Percentiles rank a stretch among this genome's conserved stretches.
Evolutionary conservation across 2,113 vertebrate genomes (phyloP).

Genomic region (Rostratula benghalensis): DNA sequence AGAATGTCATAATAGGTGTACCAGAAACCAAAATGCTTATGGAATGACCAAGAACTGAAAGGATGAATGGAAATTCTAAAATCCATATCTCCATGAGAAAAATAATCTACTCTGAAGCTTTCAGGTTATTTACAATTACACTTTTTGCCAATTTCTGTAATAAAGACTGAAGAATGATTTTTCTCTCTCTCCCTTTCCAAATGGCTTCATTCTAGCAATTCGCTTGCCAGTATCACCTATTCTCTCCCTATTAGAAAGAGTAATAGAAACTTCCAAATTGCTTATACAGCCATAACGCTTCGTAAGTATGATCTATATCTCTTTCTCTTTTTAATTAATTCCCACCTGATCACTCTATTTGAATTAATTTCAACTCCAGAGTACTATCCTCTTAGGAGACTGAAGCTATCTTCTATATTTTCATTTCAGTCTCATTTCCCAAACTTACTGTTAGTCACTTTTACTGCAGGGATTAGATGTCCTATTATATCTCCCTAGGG

Average conservation of each 20-base stretch:
- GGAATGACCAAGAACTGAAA: background rate
- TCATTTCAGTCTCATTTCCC: background rate
- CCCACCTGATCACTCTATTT: background rate
- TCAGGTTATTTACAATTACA: background rate
- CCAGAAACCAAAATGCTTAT: background rate
- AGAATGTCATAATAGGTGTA: background rate
- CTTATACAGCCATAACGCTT: background rate
- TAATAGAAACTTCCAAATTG: background rate
- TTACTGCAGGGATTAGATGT: background rate
- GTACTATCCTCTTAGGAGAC: background rate
- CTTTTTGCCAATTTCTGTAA: background rate
- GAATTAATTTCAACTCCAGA: background rate
- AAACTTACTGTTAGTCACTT: background rate
- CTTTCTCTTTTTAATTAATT: slow-evolving; percentile 8
- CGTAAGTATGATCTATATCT: background rate
- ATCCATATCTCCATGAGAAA: background rate
- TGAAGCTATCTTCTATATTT: background rate
- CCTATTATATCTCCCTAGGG: background rate
- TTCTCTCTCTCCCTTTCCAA: background rate
- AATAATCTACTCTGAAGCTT: background rate
- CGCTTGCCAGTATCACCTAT: background rate
- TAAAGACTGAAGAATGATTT: background rate
- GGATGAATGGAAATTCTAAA: background rate
- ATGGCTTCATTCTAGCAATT: background rate
- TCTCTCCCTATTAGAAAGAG: background rate